Evolutionary conservation across 2,113 vertebrate species (phyloP), one percentile per base, ranked within the genome.

Genomic region (Taurulus bubalis): DNA sequence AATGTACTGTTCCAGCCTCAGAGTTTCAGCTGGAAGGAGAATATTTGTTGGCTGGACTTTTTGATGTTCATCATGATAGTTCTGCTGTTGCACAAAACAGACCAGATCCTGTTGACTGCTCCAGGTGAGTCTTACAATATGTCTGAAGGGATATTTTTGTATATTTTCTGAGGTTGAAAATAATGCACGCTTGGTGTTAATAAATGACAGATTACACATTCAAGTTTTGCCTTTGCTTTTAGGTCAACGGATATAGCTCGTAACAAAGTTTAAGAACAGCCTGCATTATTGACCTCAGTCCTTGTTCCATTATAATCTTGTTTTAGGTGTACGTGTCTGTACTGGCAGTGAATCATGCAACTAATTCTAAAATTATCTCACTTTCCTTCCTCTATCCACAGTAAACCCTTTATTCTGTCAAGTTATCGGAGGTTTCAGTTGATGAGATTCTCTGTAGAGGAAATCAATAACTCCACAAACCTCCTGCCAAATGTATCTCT

Each of bases 381-480:
- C 15, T 30, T 0, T 64, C 36, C 38, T 64, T 60, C 45, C 8
- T 80, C 40, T 75, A 15, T 75, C 49, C 28, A 36, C 90, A 95
- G 95, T 63, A 36, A 93, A 59, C 0, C 6, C 0, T 90, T 96
- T 10, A 79, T 60, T 66, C 14, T 80, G 4, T 40, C 94, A 0
- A 90, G 93, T 28, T 95, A 96, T 87, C 92, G 88, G 68, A 92
- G 93, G 53, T 85, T 96, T 53, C 96, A 96, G 75, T 85, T 96
- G 69, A 95, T 97, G 96, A 93, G 96, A 51, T 95, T 97, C 0
- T 30, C 94, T 0, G 72, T 97, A 1, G 94, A 96, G 76, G 94
- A 97, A 88, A 96, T 98, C 53, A 98, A 97, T 86, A 97, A 97
- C 83, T 95, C 95, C 64, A 96, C 92, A 0, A 0, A 40, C 1